These are phyloP conservation scores for Crambe crambe DNA, from an alignment of 37 sponge, comb jelly and placozoan genomes.

Conservation along the genomic window DNA sequence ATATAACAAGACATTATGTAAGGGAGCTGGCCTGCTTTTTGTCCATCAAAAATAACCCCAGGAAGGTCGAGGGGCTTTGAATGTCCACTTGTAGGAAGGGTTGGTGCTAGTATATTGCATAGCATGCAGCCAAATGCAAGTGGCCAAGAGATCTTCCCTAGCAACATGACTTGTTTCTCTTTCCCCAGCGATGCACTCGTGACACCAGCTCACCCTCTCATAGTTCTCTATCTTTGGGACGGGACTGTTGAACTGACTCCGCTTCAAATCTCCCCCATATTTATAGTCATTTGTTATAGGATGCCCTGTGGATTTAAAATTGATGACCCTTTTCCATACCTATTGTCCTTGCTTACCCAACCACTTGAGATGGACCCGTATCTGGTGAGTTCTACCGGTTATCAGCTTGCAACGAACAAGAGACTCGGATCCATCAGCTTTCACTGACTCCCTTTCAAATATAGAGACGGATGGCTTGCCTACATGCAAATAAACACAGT, in stretches of 20 bases:
- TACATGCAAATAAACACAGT: background rate
- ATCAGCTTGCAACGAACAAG: conserved; percentile 43
- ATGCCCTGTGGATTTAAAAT: conserved; percentile 16
- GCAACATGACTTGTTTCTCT: conserved; percentile 6
- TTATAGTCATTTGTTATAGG: conserved; percentile 55
- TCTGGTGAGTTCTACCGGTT: conserved; percentile 61
- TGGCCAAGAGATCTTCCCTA: conserved; percentile 10
- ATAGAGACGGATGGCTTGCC: conserved; percentile 40
- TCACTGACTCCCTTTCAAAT: conserved; percentile 51
- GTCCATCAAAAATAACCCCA: conserved; percentile 31
- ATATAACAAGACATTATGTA: too few relatives aligned
- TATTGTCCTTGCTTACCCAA: conserved; percentile 37
- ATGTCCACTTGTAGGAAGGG: conserved; percentile 28
- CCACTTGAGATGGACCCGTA: conserved; percentile 52
- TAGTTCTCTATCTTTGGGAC: conserved; percentile 10
- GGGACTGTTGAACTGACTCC: background rate
- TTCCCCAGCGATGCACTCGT: conserved; percentile 26
- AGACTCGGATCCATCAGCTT: conserved; percentile 18
- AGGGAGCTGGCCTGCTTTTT: too few relatives aligned
- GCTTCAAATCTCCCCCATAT: conserved; percentile 42
- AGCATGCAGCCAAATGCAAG: conserved; percentile 29
- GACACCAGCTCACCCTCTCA: conserved; percentile 35
- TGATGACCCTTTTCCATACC: background rate
- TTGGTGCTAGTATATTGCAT: conserved; percentile 25
- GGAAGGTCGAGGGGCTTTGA: conserved; percentile 43